Conservation (phyloP, 2,797 vertebrate species). For the Semaprochilodus insignis region DNA sequence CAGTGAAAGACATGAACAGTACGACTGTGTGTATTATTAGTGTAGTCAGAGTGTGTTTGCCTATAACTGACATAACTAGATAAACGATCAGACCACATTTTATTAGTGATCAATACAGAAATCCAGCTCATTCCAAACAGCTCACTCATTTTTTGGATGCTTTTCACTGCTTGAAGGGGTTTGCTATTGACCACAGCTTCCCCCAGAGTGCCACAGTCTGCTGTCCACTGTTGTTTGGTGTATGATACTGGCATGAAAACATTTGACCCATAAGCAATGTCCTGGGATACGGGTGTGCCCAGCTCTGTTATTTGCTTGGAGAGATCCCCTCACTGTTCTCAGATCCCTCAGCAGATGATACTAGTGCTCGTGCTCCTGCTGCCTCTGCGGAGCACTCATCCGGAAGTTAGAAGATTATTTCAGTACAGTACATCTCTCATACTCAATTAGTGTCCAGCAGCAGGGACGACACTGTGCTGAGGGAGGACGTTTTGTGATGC, state of each 20-base stretch:
- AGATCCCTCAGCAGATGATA: conserved; percentile 4
- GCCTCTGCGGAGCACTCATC: conserved; percentile 28
- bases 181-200: no score
- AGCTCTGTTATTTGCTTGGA: not conserved
- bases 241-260: not conserved
- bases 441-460: conserved; percentile 33
- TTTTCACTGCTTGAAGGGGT: no score
- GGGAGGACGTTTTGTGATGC: not conserved
- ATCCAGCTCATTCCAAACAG: no score
- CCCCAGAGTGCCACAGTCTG: no score
- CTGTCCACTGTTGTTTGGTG: not conserved
- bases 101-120: no score
- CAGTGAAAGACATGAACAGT: no score
- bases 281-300: not conserved
- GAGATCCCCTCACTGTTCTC: not conserved
- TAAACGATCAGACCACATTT: no score
- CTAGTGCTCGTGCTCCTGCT: not conserved
- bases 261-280: not conserved
- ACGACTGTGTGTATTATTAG: no score
- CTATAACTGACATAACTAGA: no score
- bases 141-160: no score
- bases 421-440: conserved; percentile 45
- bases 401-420: conserved; percentile 40
- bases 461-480: not conserved
- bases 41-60: no score